Conservation (phyloP, 1,140 invertebrate species). For the Neodiprion fabricii region DNA sequence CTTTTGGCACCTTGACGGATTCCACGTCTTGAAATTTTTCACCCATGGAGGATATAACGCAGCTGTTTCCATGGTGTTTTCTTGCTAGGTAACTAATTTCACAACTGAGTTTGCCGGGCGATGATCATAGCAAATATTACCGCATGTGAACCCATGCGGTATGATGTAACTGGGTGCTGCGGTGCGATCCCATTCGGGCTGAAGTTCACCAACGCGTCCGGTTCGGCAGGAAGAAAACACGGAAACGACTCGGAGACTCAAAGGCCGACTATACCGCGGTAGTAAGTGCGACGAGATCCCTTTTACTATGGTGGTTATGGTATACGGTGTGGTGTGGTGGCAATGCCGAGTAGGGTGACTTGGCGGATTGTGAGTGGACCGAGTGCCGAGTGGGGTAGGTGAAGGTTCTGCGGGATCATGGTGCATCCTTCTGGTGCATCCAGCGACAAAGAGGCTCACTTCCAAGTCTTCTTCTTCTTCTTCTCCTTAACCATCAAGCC, state of each 20-base stretch:
- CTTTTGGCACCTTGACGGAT: too few species aligned
- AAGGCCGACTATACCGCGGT: neutral
- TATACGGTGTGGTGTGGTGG: neutral
- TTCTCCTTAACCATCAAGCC: neutral
- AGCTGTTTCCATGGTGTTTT: too few species aligned
- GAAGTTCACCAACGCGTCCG: neutral
- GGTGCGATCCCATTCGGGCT: too few species aligned
- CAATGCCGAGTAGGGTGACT: neutral
- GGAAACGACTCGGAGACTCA: neutral
- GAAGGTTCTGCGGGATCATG: neutral
- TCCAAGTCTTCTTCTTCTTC: neutral
- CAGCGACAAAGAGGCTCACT: constrained; percentile 2
- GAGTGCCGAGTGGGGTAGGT: neutral
- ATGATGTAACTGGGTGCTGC: too few species aligned
- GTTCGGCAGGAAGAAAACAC: neutral
- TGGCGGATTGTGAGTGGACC: neutral
- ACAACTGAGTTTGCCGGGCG: too few species aligned
- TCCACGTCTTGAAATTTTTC: too few species aligned
- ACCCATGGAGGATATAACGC: too few species aligned
- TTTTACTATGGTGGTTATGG: neutral
- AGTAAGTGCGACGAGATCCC: neutral
- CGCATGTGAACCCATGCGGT: too few species aligned
- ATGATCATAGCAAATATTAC: too few species aligned
- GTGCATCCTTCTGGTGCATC: neutral
- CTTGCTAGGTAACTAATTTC: too few species aligned